These are phyloP conservation scores for Ostrea denselamellosa DNA, from an alignment of 1,140 invertebrate genomes.

Conservation along the genomic window DNA sequence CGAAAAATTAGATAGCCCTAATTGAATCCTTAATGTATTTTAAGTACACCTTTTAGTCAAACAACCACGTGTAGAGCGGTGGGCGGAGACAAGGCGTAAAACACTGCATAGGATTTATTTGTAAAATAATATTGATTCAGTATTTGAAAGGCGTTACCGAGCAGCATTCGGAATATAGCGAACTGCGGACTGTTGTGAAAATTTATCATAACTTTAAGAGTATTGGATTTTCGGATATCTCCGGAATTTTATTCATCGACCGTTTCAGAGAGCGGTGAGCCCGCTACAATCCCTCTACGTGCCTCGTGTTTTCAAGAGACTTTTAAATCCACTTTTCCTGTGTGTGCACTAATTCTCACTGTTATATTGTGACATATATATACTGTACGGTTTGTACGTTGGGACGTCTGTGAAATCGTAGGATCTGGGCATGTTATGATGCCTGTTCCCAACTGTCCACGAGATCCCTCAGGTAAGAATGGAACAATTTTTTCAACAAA, in stretches of 20 bases:
- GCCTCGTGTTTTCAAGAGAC: not conserved
- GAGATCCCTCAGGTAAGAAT: not conserved
- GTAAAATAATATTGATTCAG: constrained; percentile 18
- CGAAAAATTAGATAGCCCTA: constrained; percentile 19
- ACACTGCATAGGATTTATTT: constrained; percentile 17
- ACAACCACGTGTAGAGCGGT: not conserved
- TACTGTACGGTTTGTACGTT: not conserved
- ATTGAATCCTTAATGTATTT: constrained; percentile 8
- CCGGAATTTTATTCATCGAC: constrained; percentile 33
- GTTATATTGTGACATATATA: not conserved
- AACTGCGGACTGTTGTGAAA: not conserved
- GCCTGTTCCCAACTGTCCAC: not conserved
- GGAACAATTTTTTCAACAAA: not conserved
- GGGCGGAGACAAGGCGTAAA: not conserved
- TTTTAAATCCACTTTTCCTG: not conserved
- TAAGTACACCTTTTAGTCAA: not conserved
- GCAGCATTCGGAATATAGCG: not conserved
- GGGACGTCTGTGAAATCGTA: not conserved
- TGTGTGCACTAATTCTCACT: not conserved
- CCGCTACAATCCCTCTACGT: not conserved
- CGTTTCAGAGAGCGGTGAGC: not conserved
- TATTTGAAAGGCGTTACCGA: constrained; percentile 39
- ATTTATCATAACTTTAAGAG: constrained; percentile 28
- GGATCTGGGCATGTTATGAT: not conserved
- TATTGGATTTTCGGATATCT: constrained; percentile 33